Percentiles rank a stretch among this genome's conserved stretches.
Conservation (phyloP, 2,113 vertebrate genomes). For the Bambusicola thoracicus region DNA sequence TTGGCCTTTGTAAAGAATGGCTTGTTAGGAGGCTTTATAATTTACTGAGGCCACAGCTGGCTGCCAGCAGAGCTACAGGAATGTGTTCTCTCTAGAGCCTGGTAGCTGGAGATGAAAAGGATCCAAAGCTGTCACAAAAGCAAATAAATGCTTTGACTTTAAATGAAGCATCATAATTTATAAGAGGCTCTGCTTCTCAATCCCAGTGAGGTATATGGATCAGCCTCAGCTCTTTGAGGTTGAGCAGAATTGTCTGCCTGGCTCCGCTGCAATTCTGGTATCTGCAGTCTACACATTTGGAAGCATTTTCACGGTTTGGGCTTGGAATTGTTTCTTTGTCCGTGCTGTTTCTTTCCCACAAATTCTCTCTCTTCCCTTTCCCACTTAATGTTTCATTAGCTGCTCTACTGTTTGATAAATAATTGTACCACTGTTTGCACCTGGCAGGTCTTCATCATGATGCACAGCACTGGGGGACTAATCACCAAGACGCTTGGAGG, state of each 20-base stretch:
- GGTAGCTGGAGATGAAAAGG: conserved; percentile 81
- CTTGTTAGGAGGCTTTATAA: conserved; percentile 80
- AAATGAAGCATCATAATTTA: conserved; percentile 83
- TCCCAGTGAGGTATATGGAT: conserved; percentile 64
- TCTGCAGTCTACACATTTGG: conserved; percentile 47
- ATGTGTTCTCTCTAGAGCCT: conserved; percentile 79
- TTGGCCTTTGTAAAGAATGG: conserved; percentile 76
- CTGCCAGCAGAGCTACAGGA: conserved; percentile 78
- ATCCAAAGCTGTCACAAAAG: conserved; percentile 82
- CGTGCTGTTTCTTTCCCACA: conserved; percentile 3
- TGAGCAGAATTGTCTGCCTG: conserved; percentile 65
- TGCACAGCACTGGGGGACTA: not conserved
- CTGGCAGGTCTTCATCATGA: conserved; percentile 39
- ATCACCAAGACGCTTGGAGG: not conserved
- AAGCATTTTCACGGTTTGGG: conserved; percentile 50
- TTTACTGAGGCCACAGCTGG: conserved; percentile 82
- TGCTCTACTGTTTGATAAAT: conserved; percentile 29
- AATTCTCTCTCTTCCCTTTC: not conserved
- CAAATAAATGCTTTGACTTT: conserved; percentile 82
- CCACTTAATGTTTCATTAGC: conserved; percentile 44
- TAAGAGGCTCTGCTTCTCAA: conserved; percentile 65
- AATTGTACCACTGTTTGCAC: conserved; percentile 19
- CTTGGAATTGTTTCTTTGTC: conserved; percentile 22
- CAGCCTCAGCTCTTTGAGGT: conserved; percentile 74
- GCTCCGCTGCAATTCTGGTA: conserved; percentile 59